phyloP scores from a whole-genome alignment of 2,113 vertebrate genomes.

The Aviceda subcristata region DNA sequence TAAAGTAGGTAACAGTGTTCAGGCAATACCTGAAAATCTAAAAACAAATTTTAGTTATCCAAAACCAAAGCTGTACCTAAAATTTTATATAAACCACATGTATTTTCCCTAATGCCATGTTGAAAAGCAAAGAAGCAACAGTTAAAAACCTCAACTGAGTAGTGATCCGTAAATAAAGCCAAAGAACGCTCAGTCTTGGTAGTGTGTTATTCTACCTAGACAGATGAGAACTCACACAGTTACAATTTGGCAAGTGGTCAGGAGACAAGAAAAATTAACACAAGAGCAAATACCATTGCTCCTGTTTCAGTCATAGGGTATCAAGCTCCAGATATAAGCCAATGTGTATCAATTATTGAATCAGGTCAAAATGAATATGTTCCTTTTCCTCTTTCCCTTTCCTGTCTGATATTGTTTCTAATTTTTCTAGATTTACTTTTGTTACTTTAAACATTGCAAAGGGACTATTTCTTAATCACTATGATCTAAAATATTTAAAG shows the following conservation, averaged over 20 bases:
- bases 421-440: neutral
- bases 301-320: neutral
- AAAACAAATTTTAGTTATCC: neutral
- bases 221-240: neutral
- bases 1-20: neutral
- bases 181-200: neutral
- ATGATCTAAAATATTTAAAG: neutral
- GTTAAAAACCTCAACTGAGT: neutral
- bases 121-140: neutral
- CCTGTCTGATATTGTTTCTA: neutral
- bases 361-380: neutral
- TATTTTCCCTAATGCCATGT: neutral
- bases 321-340: neutral
- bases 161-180: neutral
- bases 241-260: neutral
- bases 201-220: neutral
- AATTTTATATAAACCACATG: neutral
- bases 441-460: neutral
- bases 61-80: neutral
- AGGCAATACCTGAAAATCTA: neutral
- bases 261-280: neutral
- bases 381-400: neutral
- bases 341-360: neutral
- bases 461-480: neutral
- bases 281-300: neutral